Conservation (phyloP, 1,140 invertebrate species). For the Planococcus citri region DNA sequence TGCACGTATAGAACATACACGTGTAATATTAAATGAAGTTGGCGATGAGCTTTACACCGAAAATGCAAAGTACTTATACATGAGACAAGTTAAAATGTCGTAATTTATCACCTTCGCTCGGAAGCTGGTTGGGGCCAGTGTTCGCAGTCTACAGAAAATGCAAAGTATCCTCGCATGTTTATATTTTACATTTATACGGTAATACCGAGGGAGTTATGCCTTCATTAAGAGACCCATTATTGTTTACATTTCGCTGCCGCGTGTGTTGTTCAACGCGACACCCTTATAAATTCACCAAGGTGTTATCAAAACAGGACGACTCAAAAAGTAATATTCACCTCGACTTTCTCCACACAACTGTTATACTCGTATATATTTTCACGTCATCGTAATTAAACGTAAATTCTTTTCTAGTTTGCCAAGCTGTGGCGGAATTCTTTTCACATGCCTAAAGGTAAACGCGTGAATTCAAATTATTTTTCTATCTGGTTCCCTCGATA, state of each 20-base stretch:
- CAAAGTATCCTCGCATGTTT: constrained; percentile 1
- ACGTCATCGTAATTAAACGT: too few species aligned
- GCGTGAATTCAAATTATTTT: too few species aligned
- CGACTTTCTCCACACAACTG: too few species aligned
- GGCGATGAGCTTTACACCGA: not conserved
- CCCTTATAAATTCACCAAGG: not conserved
- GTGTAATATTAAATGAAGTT: constrained; percentile 2
- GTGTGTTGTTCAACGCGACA: not conserved
- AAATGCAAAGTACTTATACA: not conserved
- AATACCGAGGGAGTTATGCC: constrained; percentile 12
- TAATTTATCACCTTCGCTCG: not conserved
- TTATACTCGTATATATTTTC: too few species aligned
- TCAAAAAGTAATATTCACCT: not conserved
- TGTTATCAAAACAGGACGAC: not conserved
- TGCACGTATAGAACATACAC: too few species aligned
- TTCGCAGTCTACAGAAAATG: not conserved
- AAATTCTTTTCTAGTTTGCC: too few species aligned
- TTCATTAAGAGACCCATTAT: constrained; percentile 9
- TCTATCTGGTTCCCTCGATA: too few species aligned
- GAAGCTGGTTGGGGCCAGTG: not conserved
- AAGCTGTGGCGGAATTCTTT: too few species aligned
- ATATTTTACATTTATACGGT: not conserved
- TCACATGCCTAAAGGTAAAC: too few species aligned
- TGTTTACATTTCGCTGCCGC: constrained; percentile 14
- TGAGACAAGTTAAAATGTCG: not conserved